These are phyloP conservation scores for Melipona bicolor DNA, from an alignment of 2,888 invertebrate species.

Conservation along the genomic window DNA sequence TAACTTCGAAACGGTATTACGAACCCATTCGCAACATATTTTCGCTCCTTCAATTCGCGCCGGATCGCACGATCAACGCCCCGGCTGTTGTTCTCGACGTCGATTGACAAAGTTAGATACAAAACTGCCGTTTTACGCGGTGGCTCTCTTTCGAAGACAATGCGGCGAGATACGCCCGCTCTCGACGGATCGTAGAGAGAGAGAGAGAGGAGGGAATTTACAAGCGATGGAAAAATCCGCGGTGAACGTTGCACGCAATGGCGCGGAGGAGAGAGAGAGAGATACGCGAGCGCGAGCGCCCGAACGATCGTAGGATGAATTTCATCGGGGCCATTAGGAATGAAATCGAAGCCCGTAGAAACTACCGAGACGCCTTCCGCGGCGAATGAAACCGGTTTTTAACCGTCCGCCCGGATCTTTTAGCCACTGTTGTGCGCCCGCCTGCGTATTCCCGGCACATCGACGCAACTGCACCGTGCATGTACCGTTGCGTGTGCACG, in stretches of 20 bases:
- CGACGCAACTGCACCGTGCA: slow-evolving; percentile 43
- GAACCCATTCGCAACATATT: not conserved
- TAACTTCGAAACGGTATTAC: slow-evolving; percentile 13
- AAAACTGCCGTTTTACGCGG: not conserved
- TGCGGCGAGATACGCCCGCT: not conserved
- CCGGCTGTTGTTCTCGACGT: not conserved
- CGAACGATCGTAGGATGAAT: slow-evolving; percentile 70
- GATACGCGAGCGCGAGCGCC: slow-evolving; percentile 14
- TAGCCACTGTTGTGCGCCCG: slow-evolving; percentile 59
- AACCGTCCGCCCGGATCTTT: slow-evolving; percentile 62
- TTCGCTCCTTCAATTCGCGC: slow-evolving; percentile 1
- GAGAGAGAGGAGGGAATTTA: not conserved
- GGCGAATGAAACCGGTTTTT: slow-evolving; percentile 76
- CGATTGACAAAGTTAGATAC: not conserved
- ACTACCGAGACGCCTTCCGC: slow-evolving; percentile 74
- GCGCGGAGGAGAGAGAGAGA: slow-evolving; percentile 15
- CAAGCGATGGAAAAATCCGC: slow-evolving; percentile 6
- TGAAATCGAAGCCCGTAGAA: slow-evolving; percentile 76
- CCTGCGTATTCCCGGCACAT: slow-evolving; percentile 49
- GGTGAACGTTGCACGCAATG: slow-evolving; percentile 30
- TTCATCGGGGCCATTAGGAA: slow-evolving; percentile 75
- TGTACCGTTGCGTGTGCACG: slow-evolving; percentile 38
- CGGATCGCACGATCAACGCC: slow-evolving; percentile 10
- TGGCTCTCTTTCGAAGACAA: not conserved
- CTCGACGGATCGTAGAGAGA: not conserved